These are phyloP conservation scores for Ophion ventricosus DNA, from an alignment of 2,888 invertebrate genomes.

Conservation along the genomic window DNA sequence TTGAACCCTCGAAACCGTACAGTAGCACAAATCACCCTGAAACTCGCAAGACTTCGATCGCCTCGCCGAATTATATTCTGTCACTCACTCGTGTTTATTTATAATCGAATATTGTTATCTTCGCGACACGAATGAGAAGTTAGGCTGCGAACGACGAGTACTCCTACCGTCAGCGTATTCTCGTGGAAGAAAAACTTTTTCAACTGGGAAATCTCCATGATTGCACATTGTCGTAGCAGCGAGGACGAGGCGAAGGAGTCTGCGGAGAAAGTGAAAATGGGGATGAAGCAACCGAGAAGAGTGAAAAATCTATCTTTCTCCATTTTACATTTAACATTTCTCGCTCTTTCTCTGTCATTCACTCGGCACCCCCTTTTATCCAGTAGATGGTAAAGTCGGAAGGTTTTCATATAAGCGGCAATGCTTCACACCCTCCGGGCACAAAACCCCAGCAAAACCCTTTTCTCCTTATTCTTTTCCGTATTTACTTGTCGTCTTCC, in stretches of 20 bases:
- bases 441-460: slow-evolving; percentile 36
- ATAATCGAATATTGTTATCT: slow-evolving; percentile 56
- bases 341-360: slow-evolving; percentile 18
- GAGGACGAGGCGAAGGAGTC: slow-evolving; percentile 44
- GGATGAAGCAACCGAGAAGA: slow-evolving; percentile 33
- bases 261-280: slow-evolving; percentile 43
- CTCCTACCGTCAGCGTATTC: slow-evolving; percentile 51
- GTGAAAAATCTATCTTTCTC: slow-evolving; percentile 29
- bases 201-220: slow-evolving; percentile 72
- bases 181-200: slow-evolving; percentile 59
- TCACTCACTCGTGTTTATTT: slow-evolving; percentile 54
- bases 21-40: neutral
- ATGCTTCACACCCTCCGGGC: slow-evolving; percentile 58
- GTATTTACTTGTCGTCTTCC: slow-evolving; percentile 17
- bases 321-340: neutral
- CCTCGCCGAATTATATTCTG: slow-evolving; percentile 31
- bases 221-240: slow-evolving; percentile 73
- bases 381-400: slow-evolving; percentile 67
- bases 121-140: slow-evolving; percentile 44
- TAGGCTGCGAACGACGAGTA: slow-evolving; percentile 14
- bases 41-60: slow-evolving; percentile 12
- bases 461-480: slow-evolving; percentile 33
- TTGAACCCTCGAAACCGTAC: neutral
- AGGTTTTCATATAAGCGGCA: slow-evolving; percentile 77
- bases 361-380: slow-evolving; percentile 49